Conservation (phyloP, 2,888 invertebrate species). For the Cotesia congregata region DNA sequence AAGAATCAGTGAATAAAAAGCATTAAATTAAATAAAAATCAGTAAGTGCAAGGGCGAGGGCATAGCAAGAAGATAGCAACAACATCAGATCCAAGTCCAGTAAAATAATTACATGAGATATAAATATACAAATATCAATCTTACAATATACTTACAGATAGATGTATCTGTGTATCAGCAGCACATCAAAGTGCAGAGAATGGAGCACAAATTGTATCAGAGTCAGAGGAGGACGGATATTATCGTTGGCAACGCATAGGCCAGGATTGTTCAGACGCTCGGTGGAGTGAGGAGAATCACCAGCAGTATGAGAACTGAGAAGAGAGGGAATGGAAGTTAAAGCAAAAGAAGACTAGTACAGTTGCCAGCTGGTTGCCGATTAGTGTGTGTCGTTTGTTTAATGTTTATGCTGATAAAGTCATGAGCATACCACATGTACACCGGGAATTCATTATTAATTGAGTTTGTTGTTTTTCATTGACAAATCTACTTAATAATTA, state of each 20-base stretch:
- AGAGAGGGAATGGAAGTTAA: conserved; percentile 43
- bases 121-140: too few species aligned
- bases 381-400: conserved; percentile 50
- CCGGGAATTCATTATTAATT: background rate
- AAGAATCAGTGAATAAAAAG: too few species aligned
- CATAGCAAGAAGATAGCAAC: too few species aligned
- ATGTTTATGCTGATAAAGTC: background rate
- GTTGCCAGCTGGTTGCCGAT: conserved; percentile 63
- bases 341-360: conserved; percentile 47
- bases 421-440: background rate
- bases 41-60: too few species aligned
- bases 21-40: too few species aligned
- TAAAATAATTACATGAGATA: too few species aligned
- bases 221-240: background rate
- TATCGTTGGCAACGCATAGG: conserved; percentile 4
- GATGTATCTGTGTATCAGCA: too few species aligned
- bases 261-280: conserved; percentile 10
- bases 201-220: conserved; percentile 29
- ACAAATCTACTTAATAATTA: too few species aligned
- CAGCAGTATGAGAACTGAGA: conserved; percentile 38
- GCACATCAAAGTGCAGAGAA: conserved; percentile 32
- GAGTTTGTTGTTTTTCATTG: too few species aligned
- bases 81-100: too few species aligned
- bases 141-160: too few species aligned
- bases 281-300: conserved; percentile 30